These are phyloP conservation scores for Drosophila sordidapex DNA, from an alignment of 2,888 invertebrate genomes.

Conservation along the genomic window DNA sequence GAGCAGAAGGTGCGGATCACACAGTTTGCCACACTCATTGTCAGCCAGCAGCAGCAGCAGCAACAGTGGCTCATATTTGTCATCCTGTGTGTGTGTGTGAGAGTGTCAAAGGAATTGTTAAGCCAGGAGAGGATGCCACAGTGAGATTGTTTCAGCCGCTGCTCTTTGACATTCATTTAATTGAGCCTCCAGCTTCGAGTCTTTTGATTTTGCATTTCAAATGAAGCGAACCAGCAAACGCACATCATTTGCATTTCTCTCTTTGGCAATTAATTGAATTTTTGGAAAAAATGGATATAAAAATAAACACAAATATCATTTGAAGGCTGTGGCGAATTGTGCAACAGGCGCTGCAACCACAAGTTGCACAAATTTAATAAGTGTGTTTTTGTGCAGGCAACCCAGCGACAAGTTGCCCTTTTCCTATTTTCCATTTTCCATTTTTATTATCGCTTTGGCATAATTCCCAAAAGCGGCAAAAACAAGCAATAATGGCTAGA, in stretches of 20 bases:
- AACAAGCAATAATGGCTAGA: constrained; percentile 5
- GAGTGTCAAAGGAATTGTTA: constrained; percentile 72
- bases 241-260: constrained; percentile 50
- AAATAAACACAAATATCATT: constrained; percentile 10
- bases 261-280: constrained; percentile 55
- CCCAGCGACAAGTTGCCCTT: constrained; percentile 15
- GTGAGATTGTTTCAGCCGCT: constrained; percentile 38
- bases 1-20: neutral
- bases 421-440: constrained; percentile 22
- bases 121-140: constrained; percentile 54
- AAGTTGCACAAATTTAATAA: constrained; percentile 35
- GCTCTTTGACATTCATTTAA: constrained; percentile 79
- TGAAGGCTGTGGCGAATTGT: constrained; percentile 16
- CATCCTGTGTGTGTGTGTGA: constrained; percentile 32
- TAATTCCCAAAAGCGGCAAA: constrained; percentile 56
- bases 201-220: constrained; percentile 75
- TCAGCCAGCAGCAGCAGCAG: constrained; percentile 22
- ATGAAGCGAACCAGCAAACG: constrained; percentile 51
- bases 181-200: constrained; percentile 58
- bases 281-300: neutral
- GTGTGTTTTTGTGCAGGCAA: constrained; percentile 8
- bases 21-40: constrained; percentile 42
- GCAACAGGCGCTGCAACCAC: constrained; percentile 49
- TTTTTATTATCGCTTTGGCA: constrained; percentile 75
- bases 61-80: constrained; percentile 43